A percentile compares a stretch with the other conserved stretches of the same genome.
Conservation (phyloP, 2,113 vertebrate genomes). For the Chionodraco myersi region DNA sequence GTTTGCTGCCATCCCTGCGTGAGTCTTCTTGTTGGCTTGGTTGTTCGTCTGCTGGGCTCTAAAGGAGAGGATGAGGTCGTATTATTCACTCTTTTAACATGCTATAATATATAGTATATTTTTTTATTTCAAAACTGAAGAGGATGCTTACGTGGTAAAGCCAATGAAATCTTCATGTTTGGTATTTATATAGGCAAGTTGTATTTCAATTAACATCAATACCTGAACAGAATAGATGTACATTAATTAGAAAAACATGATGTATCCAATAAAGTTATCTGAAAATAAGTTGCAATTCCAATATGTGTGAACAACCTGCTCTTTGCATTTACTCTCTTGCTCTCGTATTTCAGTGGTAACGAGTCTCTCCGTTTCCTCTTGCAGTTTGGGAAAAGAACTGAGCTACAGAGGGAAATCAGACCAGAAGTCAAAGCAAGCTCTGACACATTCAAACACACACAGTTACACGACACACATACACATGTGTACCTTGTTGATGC, state of each 20-base stretch:
- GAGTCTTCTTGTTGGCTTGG: conserved; percentile 86
- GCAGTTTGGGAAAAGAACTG: conserved; percentile 89
- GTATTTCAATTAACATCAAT: conserved; percentile 91
- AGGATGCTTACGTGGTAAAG: conserved; percentile 89
- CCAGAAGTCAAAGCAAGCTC: not conserved
- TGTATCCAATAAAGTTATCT: not conserved
- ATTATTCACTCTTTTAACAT: not conserved
- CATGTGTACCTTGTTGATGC: conserved; percentile 88
- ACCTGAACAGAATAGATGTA: conserved; percentile 79
- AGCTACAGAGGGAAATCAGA: conserved; percentile 81
- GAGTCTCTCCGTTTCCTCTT: conserved; percentile 91
- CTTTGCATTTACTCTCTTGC: conserved; percentile 90
- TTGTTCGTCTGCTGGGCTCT: conserved; percentile 90
- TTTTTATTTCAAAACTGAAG: not conserved
- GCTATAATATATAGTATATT: not conserved
- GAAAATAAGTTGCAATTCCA: not conserved
- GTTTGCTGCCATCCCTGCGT: conserved; percentile 82
- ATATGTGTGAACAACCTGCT: conserved; percentile 85
- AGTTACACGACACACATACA: conserved; percentile 37
- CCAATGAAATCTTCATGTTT: conserved; percentile 97
- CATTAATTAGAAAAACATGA: not conserved
- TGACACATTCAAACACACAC: not conserved
- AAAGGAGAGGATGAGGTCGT: conserved; percentile 18
- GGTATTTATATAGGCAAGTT: conserved; percentile 95
- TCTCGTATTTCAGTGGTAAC: conserved; percentile 91